Evolutionary conservation across 2,888 invertebrate genomes (phyloP).

Genomic region (Epinotia bilunana): DNA sequence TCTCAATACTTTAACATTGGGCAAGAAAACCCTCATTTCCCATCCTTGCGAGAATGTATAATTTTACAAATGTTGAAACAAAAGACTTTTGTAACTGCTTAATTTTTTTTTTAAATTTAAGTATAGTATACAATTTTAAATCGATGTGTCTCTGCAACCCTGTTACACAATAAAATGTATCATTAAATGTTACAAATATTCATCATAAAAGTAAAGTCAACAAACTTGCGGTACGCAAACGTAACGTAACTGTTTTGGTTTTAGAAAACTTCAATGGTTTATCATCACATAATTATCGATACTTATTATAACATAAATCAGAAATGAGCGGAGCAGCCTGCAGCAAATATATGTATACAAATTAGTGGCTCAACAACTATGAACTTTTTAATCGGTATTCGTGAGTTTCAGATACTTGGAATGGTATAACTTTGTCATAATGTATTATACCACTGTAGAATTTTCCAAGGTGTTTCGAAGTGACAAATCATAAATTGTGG

Average conservation of each 20-base stretch:
- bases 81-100: slow-evolving; percentile 9
- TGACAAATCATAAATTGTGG: no score
- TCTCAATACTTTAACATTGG: not conserved
- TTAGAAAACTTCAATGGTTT: slow-evolving; percentile 75
- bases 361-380: not conserved
- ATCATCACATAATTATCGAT: slow-evolving; percentile 71
- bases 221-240: slow-evolving; percentile 40
- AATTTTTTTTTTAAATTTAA: slow-evolving; percentile 2
- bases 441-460: no score
- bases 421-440: no score
- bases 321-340: slow-evolving; percentile 17
- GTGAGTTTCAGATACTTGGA: no score
- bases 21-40: not conserved
- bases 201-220: slow-evolving; percentile 43
- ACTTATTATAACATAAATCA: slow-evolving; percentile 39
- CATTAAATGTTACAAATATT: slow-evolving; percentile 30
- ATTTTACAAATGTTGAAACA: not conserved
- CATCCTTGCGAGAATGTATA: no score
- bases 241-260: slow-evolving; percentile 66
- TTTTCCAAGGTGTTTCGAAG: no score
- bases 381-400: not conserved
- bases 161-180: slow-evolving; percentile 24
- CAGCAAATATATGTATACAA: slow-evolving; percentile 6
- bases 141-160: slow-evolving; percentile 28
- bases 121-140: slow-evolving; percentile 18